Conservation (phyloP, 1,140 invertebrate genomes). For the Papilio dardanus region DNA sequence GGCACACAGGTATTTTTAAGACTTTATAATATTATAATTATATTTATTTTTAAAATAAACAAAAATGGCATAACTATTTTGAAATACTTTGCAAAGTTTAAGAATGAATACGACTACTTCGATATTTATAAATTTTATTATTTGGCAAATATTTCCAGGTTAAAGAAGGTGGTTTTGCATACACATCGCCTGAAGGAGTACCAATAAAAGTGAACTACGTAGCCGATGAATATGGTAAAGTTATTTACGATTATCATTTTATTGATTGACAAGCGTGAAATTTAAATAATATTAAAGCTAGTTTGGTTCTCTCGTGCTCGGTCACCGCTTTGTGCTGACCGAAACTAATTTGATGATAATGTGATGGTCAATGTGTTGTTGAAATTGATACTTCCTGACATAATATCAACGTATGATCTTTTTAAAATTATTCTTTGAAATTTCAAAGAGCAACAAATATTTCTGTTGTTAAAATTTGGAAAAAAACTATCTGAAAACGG, state of each 20-base stretch:
- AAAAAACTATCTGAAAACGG: too few species aligned
- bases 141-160: slow-evolving; percentile 55
- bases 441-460: neutral
- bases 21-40: too few species aligned
- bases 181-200: slow-evolving; percentile 90
- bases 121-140: too few species aligned
- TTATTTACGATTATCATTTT: neutral
- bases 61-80: neutral
- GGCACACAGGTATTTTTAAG: slow-evolving; percentile 70
- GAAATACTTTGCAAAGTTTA: neutral
- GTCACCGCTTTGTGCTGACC: neutral
- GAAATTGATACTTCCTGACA: neutral
- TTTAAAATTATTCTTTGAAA: neutral
- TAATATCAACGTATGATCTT: neutral
- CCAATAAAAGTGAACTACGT: slow-evolving; percentile 85
- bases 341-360: neutral
- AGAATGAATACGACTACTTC: too few species aligned
- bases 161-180: slow-evolving; percentile 87
- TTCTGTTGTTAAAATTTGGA: too few species aligned
- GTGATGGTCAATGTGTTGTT: neutral
- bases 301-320: neutral
- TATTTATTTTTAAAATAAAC: too few species aligned
- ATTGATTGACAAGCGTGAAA: neutral
- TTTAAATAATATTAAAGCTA: neutral
- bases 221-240: slow-evolving; percentile 83